Evolutionary conservation across 2,113 vertebrate genomes (phyloP), one percentile per base, ranked within the genome.

Genomic region (Platanista minor): DNA sequence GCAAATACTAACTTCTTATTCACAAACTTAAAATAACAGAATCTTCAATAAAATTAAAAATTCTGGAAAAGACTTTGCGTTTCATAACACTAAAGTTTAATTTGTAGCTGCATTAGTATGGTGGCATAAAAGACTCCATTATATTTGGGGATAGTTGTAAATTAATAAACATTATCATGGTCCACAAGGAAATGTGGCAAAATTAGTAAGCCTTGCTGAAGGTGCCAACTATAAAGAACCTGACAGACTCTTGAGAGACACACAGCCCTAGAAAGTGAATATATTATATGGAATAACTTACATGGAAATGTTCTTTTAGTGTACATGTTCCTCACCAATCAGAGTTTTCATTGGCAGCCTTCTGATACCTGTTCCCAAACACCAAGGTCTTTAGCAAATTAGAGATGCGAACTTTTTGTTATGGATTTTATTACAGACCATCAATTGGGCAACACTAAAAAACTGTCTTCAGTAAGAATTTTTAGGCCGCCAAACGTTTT

Each of bases 21-120:
- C 25, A 85, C 14, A 81, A n/a, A 90, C 7, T 80, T 87, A 87
- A 87, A 92, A 66, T 86, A 93, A 82, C 49, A 81, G 72, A 96
- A 84, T 87, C 69, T 72, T 57, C 36, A 86, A 57, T 62, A 77
- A 92, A 95, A 80, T 49, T 74, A 72, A 57, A 46, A 88, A 49
- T 86, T 93, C 88, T 90, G 27, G 21, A 66, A 95, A 94, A 29
- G 25, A 17, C 18, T 91, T 83, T 81, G 10, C 52, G 23, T 71
- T 96, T 91, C 31, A 29, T 78, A 80, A 78, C 54, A 89, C 64
- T 46, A 61, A 92, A 72, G 46, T 83, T 31, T 83, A 72, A 84
- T 31, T 7, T 87, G 20, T 33, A 61, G 13, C 57, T 77, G 33
- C 18, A 71, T 88, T 83, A 14, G 10, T 71, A 33, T 23, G 20